These are phyloP conservation scores for Pollenia amentaria DNA, from an alignment of 2,888 invertebrate species.

Conservation along the genomic window DNA sequence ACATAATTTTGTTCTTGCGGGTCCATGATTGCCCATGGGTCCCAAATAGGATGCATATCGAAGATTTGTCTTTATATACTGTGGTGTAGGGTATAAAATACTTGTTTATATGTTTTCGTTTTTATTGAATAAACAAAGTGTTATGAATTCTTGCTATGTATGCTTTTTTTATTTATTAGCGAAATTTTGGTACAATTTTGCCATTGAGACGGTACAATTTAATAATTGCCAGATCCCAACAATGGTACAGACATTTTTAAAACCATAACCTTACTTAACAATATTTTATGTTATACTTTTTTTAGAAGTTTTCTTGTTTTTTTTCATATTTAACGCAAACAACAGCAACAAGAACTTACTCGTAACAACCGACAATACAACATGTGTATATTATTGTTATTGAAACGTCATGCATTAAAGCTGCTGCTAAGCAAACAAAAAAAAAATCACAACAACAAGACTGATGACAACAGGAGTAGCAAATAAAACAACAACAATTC, in stretches of 20 bases:
- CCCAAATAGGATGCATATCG: too few relatives aligned
- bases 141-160: too few relatives aligned
- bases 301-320: slow-evolving; percentile 8
- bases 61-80: too few relatives aligned
- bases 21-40: too few relatives aligned
- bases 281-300: slow-evolving; percentile 34
- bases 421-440: slow-evolving; percentile 19
- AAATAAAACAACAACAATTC: slow-evolving; percentile 2
- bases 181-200: too few relatives aligned
- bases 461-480: slow-evolving; percentile 19
- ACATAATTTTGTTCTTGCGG: too few relatives aligned
- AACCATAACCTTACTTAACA: slow-evolving; percentile 75
- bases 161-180: too few relatives aligned
- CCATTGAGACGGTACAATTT: too few relatives aligned
- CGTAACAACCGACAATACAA: slow-evolving; percentile 32
- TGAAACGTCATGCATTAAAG: slow-evolving; percentile 60
- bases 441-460: slow-evolving; percentile 1
- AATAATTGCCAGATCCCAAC: too few relatives aligned
- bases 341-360: background rate
- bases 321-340: background rate
- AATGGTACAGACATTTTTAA: slow-evolving; percentile 36
- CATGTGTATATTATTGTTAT: slow-evolving; percentile 53
- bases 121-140: too few relatives aligned
- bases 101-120: too few relatives aligned
- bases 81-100: too few relatives aligned